These are phyloP conservation scores for Stegana nigrithorax DNA, from an alignment of 2,888 invertebrate genomes.

Conservation along the genomic window DNA sequence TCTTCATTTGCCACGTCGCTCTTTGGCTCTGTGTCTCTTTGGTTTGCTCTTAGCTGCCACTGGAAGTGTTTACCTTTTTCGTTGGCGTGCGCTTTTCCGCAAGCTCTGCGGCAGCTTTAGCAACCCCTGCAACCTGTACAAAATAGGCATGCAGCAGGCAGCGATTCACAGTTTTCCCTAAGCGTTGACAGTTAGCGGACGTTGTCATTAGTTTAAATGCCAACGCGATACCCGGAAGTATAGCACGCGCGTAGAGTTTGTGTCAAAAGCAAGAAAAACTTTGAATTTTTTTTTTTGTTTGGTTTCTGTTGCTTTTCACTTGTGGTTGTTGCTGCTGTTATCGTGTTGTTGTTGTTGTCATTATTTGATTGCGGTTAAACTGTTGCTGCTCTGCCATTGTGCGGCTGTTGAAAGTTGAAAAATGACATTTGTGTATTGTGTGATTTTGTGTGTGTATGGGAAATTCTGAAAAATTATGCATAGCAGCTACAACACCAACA, in stretches of 20 bases:
- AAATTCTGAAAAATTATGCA: conserved; percentile 24
- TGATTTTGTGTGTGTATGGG: conserved; percentile 13
- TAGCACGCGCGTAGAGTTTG: conserved; percentile 26
- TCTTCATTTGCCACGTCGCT: no score
- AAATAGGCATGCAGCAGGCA: conserved; percentile 30
- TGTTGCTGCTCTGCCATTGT: conserved; percentile 9
- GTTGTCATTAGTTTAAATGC: conserved; percentile 26
- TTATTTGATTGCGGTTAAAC: conserved; percentile 7
- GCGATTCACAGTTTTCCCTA: conserved; percentile 46
- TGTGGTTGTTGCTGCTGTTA: conserved; percentile 53
- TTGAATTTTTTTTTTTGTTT: conserved; percentile 10
- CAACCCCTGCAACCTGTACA: conserved; percentile 26
- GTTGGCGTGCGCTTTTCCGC: no score
- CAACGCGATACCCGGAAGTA: conserved; percentile 50
- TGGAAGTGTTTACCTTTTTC: conserved; percentile 9
- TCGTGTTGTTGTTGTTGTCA: conserved; percentile 14
- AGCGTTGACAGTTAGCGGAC: conserved; percentile 32
- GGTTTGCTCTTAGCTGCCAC: conserved; percentile 11
- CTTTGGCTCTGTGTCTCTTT: neutral
- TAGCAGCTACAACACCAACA: conserved; percentile 35
- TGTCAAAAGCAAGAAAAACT: neutral
- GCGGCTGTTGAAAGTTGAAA: conserved; percentile 30
- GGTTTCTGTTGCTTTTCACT: no score
- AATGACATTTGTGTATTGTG: conserved; percentile 4
- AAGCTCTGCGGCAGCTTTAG: conserved; percentile 2